phyloP scores from a whole-genome alignment of 2,888 invertebrate species.

The Drosophila borborema region DNA sequence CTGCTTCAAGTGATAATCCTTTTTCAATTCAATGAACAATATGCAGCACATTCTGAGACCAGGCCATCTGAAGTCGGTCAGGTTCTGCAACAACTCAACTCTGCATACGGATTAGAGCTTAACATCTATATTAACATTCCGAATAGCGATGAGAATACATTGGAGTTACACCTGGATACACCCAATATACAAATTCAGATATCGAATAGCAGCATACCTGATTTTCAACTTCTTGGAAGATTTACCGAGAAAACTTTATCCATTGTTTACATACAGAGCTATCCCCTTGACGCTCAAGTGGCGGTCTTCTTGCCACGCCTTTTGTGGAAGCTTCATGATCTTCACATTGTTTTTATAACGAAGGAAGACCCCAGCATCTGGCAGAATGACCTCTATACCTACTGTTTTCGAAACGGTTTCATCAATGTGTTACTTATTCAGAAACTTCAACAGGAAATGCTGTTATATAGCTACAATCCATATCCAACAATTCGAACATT shows the following conservation, averaged over 20 bases:
- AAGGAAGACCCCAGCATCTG: not conserved
- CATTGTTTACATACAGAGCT: slow-evolving; percentile 25
- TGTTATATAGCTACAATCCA: slow-evolving; percentile 52
- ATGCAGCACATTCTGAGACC: not conserved
- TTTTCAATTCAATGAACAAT: not conserved
- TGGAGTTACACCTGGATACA: not conserved
- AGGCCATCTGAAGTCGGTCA: not conserved
- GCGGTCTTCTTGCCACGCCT: slow-evolving; percentile 29
- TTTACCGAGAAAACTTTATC: slow-evolving; percentile 34
- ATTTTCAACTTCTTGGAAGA: slow-evolving; percentile 29
- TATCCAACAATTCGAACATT: slow-evolving; percentile 39
- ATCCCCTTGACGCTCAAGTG: slow-evolving; percentile 2
- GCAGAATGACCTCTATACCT: slow-evolving; percentile 36
- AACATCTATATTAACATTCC: slow-evolving; percentile 47
- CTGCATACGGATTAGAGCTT: slow-evolving; percentile 19
- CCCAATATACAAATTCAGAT: slow-evolving; percentile 25
- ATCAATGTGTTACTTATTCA: slow-evolving; percentile 52
- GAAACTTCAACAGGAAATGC: not conserved
- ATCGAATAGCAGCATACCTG: not conserved
- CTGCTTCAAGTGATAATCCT: not conserved
- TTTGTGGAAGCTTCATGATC: slow-evolving; percentile 20
- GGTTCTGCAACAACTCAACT: slow-evolving; percentile 39
- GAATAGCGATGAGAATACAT: not conserved
- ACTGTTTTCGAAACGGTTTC: slow-evolving; percentile 53
- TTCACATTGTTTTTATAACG: slow-evolving; percentile 48